A percentile compares a stretch with the other conserved stretches of the same genome.
phyloP scores from a whole-genome alignment of 2,888 invertebrate genomes.

The Metallyticus violacea region DNA sequence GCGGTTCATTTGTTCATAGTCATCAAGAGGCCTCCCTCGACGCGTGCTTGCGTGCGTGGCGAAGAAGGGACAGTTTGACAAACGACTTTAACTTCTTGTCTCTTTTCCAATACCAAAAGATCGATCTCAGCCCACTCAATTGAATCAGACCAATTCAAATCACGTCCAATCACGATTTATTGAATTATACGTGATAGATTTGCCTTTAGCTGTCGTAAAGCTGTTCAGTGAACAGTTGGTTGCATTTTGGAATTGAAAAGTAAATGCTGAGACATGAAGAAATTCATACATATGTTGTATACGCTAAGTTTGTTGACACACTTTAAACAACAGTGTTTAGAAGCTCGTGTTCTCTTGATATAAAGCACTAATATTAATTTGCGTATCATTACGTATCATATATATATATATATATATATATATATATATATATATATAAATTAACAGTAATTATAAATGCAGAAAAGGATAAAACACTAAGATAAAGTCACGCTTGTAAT shows the following conservation, averaged over 20 bases:
- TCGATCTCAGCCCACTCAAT: not conserved
- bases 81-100: not conserved
- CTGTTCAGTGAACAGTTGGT: not conserved
- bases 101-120: not conserved
- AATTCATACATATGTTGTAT: not conserved
- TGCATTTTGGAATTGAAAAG: not conserved
- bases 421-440: too few relatives aligned
- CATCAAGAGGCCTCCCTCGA: not conserved
- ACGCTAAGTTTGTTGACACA: too few relatives aligned
- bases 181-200: constrained; percentile 17
- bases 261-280: not conserved
- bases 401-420: too few relatives aligned
- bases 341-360: too few relatives aligned
- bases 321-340: not conserved
- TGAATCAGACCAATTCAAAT: constrained; percentile 4
- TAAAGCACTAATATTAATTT: too few relatives aligned
- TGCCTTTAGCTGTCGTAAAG: not conserved
- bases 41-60: not conserved
- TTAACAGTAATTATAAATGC: too few relatives aligned
- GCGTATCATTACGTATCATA: too few relatives aligned
- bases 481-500: too few relatives aligned
- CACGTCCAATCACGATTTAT: constrained; percentile 17
- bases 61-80: not conserved
- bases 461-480: too few relatives aligned
- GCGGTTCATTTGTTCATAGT: constrained; percentile 1